phyloP scores from a whole-genome alignment of 2,113 vertebrate genomes.

The Gallinago jamesoni region DNA sequence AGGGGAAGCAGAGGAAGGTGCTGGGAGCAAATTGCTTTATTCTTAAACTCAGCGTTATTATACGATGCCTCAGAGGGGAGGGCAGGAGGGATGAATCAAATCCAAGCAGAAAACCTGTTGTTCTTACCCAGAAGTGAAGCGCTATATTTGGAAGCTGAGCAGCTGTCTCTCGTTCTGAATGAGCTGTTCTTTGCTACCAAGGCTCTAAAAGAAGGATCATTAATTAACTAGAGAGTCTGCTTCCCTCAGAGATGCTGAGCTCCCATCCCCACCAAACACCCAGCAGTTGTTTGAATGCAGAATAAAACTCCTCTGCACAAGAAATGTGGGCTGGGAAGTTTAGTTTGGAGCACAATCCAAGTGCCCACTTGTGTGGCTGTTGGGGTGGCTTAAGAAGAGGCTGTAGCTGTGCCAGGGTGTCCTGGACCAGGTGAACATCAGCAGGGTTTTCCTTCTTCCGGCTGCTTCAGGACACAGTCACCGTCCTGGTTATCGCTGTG shows the following conservation, averaged over 20 bases:
- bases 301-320: accelerated
- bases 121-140: conserved; percentile 1
- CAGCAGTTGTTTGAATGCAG: not conserved
- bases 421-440: not conserved
- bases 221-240: not conserved
- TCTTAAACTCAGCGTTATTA: not conserved
- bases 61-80: not conserved
- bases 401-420: not conserved
- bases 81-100: conserved; percentile 12
- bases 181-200: not conserved
- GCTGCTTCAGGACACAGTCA: not conserved
- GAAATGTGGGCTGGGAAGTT: not conserved
- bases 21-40: not conserved
- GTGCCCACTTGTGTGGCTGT: not conserved
- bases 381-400: not conserved
- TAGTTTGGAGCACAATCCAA: not conserved
- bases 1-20: not conserved
- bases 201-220: not conserved
- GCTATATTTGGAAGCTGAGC: not conserved
- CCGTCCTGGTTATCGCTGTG: not conserved
- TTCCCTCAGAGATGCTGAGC: not conserved
- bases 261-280: not conserved
- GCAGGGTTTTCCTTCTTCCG: not conserved
- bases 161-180: conserved; percentile 6
- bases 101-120: conserved; percentile 20